Percentiles rank a stretch among this genome's conserved stretches.
Conservation (phyloP, 2,888 invertebrate species). For the Tortrix viridana region DNA sequence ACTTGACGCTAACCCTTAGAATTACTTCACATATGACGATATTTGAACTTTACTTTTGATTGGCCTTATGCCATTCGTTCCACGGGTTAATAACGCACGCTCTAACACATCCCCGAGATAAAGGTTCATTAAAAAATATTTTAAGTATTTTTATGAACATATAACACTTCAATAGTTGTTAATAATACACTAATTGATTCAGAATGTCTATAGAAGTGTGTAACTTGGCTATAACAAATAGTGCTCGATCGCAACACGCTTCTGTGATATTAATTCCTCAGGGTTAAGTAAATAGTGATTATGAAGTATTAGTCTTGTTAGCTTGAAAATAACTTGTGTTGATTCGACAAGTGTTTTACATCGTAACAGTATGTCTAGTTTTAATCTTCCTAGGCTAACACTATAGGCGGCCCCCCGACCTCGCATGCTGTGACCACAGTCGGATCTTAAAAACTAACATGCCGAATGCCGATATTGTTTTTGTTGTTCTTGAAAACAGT, state of each 20-base stretch:
- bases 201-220: neutral
- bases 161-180: too few species aligned
- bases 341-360: constrained; percentile 46
- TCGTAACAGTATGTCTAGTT: constrained; percentile 41
- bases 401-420: constrained; percentile 81
- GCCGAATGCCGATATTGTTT: constrained; percentile 37
- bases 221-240: neutral
- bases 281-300: too few species aligned
- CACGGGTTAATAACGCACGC: too few species aligned
- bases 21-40: too few species aligned
- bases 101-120: too few species aligned
- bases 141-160: too few species aligned
- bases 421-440: constrained; percentile 70
- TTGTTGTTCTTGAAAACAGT: constrained; percentile 10
- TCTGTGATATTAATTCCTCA: too few species aligned
- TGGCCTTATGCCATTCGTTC: too few species aligned
- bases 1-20: too few species aligned
- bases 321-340: neutral
- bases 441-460: constrained; percentile 61
- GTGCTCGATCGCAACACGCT: neutral
- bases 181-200: neutral
- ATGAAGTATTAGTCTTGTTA: neutral
- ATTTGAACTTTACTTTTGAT: too few species aligned
- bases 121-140: too few species aligned
- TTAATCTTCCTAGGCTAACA: constrained; percentile 58